Percentiles rank a stretch among this genome's conserved stretches.
Evolutionary conservation across 2,113 vertebrate species (phyloP).

Genomic region (Lampris incognitus): DNA sequence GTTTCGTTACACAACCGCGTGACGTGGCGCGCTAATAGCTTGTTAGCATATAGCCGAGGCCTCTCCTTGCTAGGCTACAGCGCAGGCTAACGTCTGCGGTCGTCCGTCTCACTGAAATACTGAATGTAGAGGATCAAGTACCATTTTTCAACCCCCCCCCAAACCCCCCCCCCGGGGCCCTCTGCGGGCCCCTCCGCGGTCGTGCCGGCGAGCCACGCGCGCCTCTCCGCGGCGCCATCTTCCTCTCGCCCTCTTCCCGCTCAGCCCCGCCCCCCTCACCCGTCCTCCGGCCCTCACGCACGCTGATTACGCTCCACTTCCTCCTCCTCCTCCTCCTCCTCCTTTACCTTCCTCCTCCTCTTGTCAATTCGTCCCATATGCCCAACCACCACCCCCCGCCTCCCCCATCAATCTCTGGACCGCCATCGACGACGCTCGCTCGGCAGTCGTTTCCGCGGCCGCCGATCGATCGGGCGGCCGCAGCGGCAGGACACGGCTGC

Average conservation of each 20-base stretch:
- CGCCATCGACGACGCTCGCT: conserved; percentile 59
- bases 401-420: conserved; percentile 46
- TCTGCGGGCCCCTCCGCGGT: conserved; percentile 33
- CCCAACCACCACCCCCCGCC: conserved; percentile 17
- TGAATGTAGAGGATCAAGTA: too few species aligned
- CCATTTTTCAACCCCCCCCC: too few species aligned
- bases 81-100: too few species aligned
- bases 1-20: too few species aligned
- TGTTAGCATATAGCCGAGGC: too few species aligned
- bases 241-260: conserved; percentile 61
- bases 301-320: conserved; percentile 32
- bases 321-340: conserved; percentile 30
- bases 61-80: too few species aligned
- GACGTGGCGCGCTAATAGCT: too few species aligned
- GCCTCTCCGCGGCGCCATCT: conserved; percentile 39
- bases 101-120: background rate
- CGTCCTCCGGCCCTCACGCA: conserved; percentile 57
- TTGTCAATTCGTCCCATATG: conserved; percentile 31
- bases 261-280: conserved; percentile 64
- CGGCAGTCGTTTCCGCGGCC: conserved; percentile 51
- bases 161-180: conserved; percentile 17
- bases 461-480: conserved; percentile 66
- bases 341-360: conserved; percentile 18
- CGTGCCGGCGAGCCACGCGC: conserved; percentile 25
- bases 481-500: conserved; percentile 12